Conservation (phyloP, 2,888 invertebrate genomes). For the Lasius fuliginosus region DNA sequence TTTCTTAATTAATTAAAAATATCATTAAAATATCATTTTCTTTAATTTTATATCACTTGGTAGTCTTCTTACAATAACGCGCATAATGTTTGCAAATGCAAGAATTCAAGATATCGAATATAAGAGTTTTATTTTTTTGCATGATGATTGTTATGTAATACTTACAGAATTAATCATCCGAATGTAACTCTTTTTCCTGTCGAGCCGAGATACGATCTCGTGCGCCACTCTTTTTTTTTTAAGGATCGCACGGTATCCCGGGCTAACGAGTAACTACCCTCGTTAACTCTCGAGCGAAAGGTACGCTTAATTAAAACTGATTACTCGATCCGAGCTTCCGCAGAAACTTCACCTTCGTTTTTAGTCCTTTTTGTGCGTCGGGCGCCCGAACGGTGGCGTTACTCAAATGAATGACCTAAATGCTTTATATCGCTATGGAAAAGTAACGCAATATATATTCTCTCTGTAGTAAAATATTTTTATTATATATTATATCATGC, state of each 20-base stretch:
- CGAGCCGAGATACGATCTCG: conserved; percentile 38
- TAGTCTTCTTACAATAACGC: neutral
- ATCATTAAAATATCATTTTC: neutral
- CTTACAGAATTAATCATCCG: conserved; percentile 45
- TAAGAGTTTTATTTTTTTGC: neutral
- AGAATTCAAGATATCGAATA: neutral
- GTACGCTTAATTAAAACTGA: conserved; percentile 74
- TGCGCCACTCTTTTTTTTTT: conserved; percentile 41
- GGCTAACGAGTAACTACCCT: conserved; percentile 73
- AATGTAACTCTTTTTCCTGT: conserved; percentile 36
- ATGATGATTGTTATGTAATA: conserved; percentile 31
- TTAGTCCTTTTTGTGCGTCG: conserved; percentile 52
- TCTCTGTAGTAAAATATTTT: conserved; percentile 14
- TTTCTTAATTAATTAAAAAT: conserved; percentile 2
- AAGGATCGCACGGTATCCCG: conserved; percentile 60
- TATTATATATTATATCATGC: neutral
- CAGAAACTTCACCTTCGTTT: conserved; percentile 59
- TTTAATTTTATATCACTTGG: neutral
- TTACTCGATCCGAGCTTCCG: conserved; percentile 66
- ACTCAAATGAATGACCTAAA: conserved; percentile 31
- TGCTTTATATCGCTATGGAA: conserved; percentile 25
- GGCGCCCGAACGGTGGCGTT: conserved; percentile 26
- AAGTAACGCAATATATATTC: neutral
- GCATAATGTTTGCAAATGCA: neutral
- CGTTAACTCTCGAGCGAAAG: conserved; percentile 73